A percentile compares a stretch with the other conserved stretches of the same genome.
Evolutionary conservation across 2,797 vertebrate genomes (phyloP).

Genomic region (Peromyscus melanophrys): DNA sequence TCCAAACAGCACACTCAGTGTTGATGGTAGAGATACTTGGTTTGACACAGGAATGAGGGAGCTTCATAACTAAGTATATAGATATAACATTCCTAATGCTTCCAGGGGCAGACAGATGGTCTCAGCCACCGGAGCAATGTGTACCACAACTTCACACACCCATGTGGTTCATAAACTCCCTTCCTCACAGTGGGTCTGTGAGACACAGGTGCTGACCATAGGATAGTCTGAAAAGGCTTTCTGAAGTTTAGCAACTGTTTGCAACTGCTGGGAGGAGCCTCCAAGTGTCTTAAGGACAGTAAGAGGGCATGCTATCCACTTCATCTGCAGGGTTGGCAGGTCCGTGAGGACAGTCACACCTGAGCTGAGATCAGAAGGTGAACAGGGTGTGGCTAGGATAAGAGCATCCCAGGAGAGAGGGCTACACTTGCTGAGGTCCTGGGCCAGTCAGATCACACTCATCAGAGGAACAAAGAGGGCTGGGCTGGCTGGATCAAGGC

Average conservation of each 20-base stretch:
- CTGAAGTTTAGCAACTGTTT: neutral
- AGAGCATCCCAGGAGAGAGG: neutral
- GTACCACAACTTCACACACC: neutral
- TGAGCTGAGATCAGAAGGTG: neutral
- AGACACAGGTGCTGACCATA: accelerated
- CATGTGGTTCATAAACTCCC: neutral
- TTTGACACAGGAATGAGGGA: neutral
- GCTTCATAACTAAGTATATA: no score
- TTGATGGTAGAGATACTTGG: no score
- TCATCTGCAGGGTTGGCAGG: neutral
- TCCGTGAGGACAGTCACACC: no score
- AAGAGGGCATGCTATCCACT: neutral
- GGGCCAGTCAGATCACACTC: neutral
- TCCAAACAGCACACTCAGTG: neutral
- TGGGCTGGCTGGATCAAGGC: neutral
- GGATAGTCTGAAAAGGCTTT: neutral
- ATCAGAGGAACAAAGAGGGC: neutral
- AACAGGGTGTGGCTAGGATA: no score
- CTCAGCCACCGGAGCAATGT: neutral
- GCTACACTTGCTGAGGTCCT: neutral
- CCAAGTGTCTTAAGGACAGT: neutral
- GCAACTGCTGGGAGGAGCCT: neutral
- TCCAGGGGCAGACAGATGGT: neutral
- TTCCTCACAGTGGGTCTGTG: neutral
- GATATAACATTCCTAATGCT: no score